Percentiles rank a stretch among this genome's conserved stretches.
Evolutionary conservation across 2,113 vertebrate species (phyloP).

Genomic region (Sapajus apella): DNA sequence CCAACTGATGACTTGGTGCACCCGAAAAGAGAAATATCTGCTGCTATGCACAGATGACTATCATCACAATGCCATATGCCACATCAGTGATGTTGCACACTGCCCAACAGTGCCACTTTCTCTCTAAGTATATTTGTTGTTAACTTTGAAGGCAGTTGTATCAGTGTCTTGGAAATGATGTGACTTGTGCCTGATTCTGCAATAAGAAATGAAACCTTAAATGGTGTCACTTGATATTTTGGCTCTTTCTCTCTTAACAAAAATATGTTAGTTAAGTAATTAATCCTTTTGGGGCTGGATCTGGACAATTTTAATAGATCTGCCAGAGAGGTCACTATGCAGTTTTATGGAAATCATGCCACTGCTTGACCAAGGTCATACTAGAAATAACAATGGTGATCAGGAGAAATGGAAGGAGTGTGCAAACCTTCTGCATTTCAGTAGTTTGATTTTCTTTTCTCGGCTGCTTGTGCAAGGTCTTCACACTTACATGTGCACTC

Average conservation of each 20-base stretch:
- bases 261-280: neutral
- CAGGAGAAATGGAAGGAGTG: neutral
- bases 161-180: neutral
- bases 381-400: neutral
- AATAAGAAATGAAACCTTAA: neutral
- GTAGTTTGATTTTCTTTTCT: neutral
- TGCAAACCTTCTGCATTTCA: neutral
- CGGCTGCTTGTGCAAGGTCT: neutral
- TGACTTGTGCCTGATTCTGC: neutral
- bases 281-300: neutral
- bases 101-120: neutral
- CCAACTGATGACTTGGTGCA: neutral
- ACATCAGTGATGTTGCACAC: neutral
- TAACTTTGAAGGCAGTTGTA: neutral
- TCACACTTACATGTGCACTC: neutral
- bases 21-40: neutral
- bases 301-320: neutral
- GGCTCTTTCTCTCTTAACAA: neutral
- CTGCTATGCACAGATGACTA: neutral
- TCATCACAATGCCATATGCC: accelerated
- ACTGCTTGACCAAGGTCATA: neutral
- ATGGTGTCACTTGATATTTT: neutral
- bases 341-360: neutral
- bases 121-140: neutral
- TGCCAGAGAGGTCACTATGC: neutral